phyloP scores from a whole-genome alignment of 2,888 invertebrate genomes.

The Calameuta pallipes region DNA sequence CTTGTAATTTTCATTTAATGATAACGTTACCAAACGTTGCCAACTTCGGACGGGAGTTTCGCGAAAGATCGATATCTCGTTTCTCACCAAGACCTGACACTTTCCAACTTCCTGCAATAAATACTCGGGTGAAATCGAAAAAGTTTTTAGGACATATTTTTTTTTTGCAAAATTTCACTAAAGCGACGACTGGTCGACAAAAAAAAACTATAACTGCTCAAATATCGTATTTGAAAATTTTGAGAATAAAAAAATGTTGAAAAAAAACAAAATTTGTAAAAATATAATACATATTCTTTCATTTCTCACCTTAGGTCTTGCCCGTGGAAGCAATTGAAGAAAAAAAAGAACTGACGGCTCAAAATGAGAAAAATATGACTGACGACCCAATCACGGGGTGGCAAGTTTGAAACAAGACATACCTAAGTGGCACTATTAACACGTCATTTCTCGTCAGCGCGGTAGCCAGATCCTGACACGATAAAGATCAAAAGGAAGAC shows the following conservation, averaged over 20 bases:
- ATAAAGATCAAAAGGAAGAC: slow-evolving; percentile 21
- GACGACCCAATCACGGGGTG: not conserved
- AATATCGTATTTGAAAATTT: not conserved
- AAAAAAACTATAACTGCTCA: not conserved
- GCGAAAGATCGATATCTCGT: not conserved
- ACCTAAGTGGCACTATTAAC: slow-evolving; percentile 6
- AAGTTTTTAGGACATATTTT: not conserved
- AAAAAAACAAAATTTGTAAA: too few relatives aligned
- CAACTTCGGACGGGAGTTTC: not conserved
- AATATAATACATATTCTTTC: too few relatives aligned
- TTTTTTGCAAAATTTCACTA: not conserved
- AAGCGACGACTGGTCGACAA: not conserved
- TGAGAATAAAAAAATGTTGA: too few relatives aligned
- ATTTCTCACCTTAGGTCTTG: not conserved
- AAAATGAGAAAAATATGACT: not conserved
- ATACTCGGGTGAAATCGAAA: not conserved
- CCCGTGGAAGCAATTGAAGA: not conserved
- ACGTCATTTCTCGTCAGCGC: slow-evolving; percentile 7
- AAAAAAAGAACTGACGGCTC: not conserved
- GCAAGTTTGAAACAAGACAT: not conserved
- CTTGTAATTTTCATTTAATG: not conserved
- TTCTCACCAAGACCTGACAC: not conserved
- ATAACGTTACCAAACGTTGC: not conserved
- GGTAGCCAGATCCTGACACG: slow-evolving; percentile 18
- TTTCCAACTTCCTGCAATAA: not conserved